Evolutionary conservation across 2,113 vertebrate species (phyloP).

Genomic region (Chroicocephalus ridibundus): DNA sequence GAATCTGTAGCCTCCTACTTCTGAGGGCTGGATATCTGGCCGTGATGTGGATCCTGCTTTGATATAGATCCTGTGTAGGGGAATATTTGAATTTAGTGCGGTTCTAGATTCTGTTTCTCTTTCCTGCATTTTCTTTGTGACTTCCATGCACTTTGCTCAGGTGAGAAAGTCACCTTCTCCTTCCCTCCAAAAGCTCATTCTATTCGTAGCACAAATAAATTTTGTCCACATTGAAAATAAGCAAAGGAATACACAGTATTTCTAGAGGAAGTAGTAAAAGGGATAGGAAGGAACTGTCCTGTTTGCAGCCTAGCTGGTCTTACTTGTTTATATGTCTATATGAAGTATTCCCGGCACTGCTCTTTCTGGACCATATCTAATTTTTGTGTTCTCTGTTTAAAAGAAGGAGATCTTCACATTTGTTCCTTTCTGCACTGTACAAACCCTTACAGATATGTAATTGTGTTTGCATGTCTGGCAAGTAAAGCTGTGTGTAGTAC

Average conservation of each 20-base stretch:
- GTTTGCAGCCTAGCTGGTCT: not conserved
- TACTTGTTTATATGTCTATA: not conserved
- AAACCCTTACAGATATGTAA: not conserved
- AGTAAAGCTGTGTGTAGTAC: not conserved
- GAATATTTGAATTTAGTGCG: not conserved
- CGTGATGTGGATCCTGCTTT: not conserved
- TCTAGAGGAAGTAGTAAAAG: not conserved
- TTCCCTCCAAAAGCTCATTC: not conserved
- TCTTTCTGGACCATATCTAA: not conserved
- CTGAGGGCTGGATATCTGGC: not conserved
- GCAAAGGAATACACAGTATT: not conserved
- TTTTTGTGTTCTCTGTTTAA: not conserved
- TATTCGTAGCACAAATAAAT: not conserved
- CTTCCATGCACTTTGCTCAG: not conserved
- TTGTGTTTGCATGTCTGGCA: not conserved
- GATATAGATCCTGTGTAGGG: not conserved
- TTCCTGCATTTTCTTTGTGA: not conserved
- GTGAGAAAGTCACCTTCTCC: not conserved
- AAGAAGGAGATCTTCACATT: not conserved
- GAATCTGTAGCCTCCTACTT: not conserved
- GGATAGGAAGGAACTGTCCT: not conserved
- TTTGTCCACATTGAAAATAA: not conserved
- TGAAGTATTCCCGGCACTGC: not conserved
- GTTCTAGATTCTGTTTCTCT: not conserved
- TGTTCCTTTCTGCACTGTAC: not conserved